Evolutionary conservation across 2,113 vertebrate genomes (phyloP).

Genomic region (Cavia aperea): DNA sequence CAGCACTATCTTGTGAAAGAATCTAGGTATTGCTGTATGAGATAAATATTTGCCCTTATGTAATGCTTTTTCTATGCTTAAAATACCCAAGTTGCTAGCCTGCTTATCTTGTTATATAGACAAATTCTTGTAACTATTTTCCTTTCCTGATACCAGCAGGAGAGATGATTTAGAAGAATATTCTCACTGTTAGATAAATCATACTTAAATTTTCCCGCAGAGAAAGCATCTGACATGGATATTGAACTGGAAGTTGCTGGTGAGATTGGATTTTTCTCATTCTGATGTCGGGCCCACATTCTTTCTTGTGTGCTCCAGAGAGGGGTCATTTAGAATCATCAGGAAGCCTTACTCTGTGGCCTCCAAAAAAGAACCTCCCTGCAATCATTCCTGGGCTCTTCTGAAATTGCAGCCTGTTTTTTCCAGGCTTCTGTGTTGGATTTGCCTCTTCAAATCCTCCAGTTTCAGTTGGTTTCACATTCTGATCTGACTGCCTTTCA

Average conservation of each 20-base stretch:
- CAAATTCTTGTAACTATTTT: not conserved
- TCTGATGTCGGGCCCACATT: not conserved
- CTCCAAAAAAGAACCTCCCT: not conserved
- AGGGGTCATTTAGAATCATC: not conserved
- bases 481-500: not conserved
- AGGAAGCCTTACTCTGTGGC: not conserved
- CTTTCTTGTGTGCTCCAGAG: not conserved
- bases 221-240: not conserved
- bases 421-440: not conserved
- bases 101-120: not conserved
- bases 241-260: not conserved
- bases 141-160: not conserved
- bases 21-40: not conserved
- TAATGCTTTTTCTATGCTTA: not conserved
- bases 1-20: not conserved
- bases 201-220: not conserved
- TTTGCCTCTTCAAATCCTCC: not conserved
- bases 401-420: not conserved
- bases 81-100: conserved; percentile 12
- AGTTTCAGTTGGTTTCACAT: not conserved
- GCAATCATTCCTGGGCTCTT: not conserved
- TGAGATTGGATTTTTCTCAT: not conserved
- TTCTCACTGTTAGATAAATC: not conserved
- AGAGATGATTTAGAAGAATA: not conserved
- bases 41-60: not conserved